A percentile compares a stretch with the other conserved stretches of the same genome.
These are phyloP conservation scores for Turritopsis dohrnii DNA, from an alignment of 30 jellyfish, hydroid and myxozoan genomes.

Conservation along the genomic window DNA sequence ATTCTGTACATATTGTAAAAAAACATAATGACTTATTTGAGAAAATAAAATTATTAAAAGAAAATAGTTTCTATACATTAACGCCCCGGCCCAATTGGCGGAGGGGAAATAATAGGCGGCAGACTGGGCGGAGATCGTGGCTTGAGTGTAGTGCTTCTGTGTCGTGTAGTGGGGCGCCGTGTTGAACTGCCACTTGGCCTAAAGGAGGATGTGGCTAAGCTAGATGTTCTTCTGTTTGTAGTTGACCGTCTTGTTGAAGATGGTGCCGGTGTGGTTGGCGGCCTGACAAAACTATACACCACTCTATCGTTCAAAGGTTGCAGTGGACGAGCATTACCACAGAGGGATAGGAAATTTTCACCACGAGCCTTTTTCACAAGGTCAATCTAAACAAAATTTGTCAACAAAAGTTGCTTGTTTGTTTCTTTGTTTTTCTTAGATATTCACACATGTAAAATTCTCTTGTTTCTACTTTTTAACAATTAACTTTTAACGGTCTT, in stretches of 20 bases:
- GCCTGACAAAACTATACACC: constrained; percentile 26
- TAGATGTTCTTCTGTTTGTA: background rate
- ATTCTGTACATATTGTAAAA: background rate
- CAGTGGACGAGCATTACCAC: constrained; percentile 78
- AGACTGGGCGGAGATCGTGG: background rate
- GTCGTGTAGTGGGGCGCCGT: too few species aligned
- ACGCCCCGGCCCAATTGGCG: background rate
- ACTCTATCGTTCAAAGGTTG: constrained; percentile 71
- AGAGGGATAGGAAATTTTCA: background rate
- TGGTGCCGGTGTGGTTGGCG: constrained; percentile 3
- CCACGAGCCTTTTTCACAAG: background rate
- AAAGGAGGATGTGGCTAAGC: background rate
- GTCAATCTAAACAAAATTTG: background rate
- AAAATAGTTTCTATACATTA: background rate
- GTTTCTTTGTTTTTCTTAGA: background rate
- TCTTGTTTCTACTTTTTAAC: background rate
- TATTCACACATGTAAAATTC: background rate
- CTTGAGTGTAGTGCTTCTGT: background rate
- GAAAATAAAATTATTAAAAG: too few species aligned
- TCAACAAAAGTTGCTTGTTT: background rate
- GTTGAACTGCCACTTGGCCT: background rate
- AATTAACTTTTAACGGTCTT: background rate
- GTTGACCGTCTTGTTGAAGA: background rate
- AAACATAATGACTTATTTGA: background rate
- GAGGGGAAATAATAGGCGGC: too few species aligned